Evolutionary conservation across 2,797 vertebrate species (phyloP).

Genomic region (Aselliscus stoliczkanus): DNA sequence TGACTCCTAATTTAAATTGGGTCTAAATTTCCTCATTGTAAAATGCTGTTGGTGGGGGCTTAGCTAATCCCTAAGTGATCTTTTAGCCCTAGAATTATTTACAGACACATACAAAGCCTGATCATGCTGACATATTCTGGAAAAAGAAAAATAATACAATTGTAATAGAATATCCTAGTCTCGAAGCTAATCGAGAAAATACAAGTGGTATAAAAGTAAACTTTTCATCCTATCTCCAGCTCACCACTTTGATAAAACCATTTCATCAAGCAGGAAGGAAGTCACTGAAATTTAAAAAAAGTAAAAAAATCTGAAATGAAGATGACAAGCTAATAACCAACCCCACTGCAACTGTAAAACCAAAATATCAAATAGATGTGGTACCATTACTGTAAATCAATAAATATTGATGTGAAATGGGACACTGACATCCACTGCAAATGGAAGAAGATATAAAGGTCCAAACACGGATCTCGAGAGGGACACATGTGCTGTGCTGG

Average conservation of each 20-base stretch:
- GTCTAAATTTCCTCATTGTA: background rate
- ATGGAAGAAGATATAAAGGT: background rate
- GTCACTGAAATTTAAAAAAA: background rate
- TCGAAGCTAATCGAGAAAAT: constrained; percentile 18
- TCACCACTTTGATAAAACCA: constrained; percentile 6
- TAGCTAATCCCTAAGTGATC: background rate
- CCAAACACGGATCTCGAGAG: background rate
- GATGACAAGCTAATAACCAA: constrained; percentile 9
- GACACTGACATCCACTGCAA: background rate
- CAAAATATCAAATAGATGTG: background rate
- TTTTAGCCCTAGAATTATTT: background rate
- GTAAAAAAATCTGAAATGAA: constrained; percentile 32
- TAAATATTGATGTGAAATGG: background rate
- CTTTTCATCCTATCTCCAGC: background rate
- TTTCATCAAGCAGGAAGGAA: background rate
- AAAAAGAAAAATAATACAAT: constrained; percentile 5
- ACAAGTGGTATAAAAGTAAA: constrained; percentile 31
- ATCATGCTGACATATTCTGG: background rate
- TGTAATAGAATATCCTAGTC: background rate
- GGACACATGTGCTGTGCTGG: background rate
- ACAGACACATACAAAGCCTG: background rate
- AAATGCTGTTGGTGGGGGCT: background rate
- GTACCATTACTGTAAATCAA: background rate
- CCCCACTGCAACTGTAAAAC: background rate
- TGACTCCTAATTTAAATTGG: background rate